Base-by-base conservation (phyloP, 30 jellyfish, hydroid and myxozoan species). In the Turritopsis rubra region DNA sequence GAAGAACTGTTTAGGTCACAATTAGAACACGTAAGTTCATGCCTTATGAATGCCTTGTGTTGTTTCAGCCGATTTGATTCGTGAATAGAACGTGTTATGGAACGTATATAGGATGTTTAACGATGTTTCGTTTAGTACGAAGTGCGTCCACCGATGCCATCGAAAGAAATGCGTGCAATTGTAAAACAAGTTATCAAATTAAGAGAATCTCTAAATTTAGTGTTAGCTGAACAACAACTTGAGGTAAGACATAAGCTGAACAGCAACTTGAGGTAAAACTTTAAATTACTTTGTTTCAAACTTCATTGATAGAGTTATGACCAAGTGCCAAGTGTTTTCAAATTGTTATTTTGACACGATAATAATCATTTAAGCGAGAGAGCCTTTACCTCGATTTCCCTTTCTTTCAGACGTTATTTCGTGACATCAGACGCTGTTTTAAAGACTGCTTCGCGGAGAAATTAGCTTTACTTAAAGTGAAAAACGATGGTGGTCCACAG, bases 141-240 rank as follows among this genome's bases (percentile, higher is more conserved):
- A 72, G 96, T 94, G 24, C 82, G 96, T 28, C 96, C 99, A 8
- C 99, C 99, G 31, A 94, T 94, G 99, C 99, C 99, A 21, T 94
- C 99, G 22, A 23, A 88, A 26, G 96, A 90, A 66, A 94, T 94
- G 97, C 86, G 99, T 8, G 96, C 89, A 3, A 89, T 94, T 54
- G 97, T 88, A 13, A 89, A 86, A 71, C 99, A 94, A 73, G 79
- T 94, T 0, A 66, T 80, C 54, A 94, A 94, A 80, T 73, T 94
- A 21, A 88, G 89, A 21, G 99, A 89, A 75, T 73, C 95, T 9
- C 77, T 94, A 70, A 71, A 88, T 25, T 53, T 96, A 18, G 96
- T 94, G 65, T 89, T 94, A 24, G 85, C 77, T 70, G 95, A 80
- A 65, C 91, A 86, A 41, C 99, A 94, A 52, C 73, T 89, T 82